Evolutionary conservation across 2,113 vertebrate genomes (phyloP).

Genomic region (Macquaria ambigua): DNA sequence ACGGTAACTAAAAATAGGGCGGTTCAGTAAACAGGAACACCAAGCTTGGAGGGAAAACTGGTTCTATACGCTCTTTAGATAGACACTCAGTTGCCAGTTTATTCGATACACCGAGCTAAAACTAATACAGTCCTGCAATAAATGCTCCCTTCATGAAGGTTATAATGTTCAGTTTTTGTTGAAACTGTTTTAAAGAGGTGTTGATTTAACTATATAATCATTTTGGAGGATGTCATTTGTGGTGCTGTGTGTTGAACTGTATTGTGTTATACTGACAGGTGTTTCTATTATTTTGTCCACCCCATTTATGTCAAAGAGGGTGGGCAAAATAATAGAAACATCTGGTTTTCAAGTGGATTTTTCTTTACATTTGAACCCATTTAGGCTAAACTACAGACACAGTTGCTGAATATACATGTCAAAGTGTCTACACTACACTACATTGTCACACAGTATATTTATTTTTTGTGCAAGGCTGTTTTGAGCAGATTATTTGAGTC

Average conservation of each 20-base stretch:
- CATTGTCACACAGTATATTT: neutral
- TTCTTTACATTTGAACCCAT: neutral
- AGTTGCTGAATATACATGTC: neutral
- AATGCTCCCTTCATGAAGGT: neutral
- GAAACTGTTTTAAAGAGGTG: neutral
- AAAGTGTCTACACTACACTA: neutral
- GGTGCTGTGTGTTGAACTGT: neutral
- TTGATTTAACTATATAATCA: neutral
- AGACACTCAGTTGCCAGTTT: neutral
- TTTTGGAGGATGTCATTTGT: neutral
- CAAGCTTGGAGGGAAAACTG: neutral
- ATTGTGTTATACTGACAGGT: neutral
- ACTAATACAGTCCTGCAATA: neutral
- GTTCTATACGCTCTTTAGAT: neutral
- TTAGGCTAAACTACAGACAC: neutral
- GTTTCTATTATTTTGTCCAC: neutral
- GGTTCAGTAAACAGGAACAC: neutral
- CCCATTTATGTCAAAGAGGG: neutral
- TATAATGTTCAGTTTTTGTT: neutral
- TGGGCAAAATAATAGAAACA: neutral
- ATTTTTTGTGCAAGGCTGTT: neutral
- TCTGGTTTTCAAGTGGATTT: neutral
- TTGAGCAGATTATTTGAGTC: neutral
- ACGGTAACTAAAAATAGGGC: slow-evolving; percentile 5
- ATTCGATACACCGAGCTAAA: neutral